Conservation (phyloP, 2,113 vertebrate species). For the Microtus pennsylvanicus region DNA sequence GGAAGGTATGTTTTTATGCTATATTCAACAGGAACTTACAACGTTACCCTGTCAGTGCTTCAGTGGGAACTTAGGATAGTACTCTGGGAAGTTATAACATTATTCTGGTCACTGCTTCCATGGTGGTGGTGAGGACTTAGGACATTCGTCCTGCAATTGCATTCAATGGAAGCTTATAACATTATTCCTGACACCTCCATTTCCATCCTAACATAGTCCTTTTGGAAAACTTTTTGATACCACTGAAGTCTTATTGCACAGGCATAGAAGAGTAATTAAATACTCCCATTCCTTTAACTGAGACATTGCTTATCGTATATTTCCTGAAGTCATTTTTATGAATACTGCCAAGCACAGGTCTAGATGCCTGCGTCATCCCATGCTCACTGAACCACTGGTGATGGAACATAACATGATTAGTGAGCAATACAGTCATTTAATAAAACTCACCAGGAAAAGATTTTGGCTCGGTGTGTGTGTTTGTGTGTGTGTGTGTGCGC, state of each 20-base stretch:
- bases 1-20: neutral
- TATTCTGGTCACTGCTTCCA: constrained; percentile 28
- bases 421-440: neutral
- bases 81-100: no score
- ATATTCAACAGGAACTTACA: neutral
- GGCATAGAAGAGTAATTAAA: neutral
- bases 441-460: neutral
- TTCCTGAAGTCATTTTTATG: constrained; percentile 4
- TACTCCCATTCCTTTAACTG: neutral
- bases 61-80: no score
- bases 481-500: neutral
- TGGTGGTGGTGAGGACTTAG: neutral
- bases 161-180: neutral
- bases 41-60: neutral
- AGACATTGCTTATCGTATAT: neutral
- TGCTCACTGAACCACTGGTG: neutral
- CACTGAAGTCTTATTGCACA: neutral
- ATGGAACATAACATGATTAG: constrained; percentile 37
- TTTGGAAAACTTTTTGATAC: neutral
- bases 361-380: neutral
- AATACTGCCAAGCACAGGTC: neutral
- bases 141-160: neutral
- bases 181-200: constrained; percentile 2
- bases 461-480: neutral
- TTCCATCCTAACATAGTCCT: neutral